A percentile compares a stretch with the other conserved stretches of the same genome.
phyloP scores from a whole-genome alignment of 2,113 vertebrate species.

The Halcyon senegalensis region DNA sequence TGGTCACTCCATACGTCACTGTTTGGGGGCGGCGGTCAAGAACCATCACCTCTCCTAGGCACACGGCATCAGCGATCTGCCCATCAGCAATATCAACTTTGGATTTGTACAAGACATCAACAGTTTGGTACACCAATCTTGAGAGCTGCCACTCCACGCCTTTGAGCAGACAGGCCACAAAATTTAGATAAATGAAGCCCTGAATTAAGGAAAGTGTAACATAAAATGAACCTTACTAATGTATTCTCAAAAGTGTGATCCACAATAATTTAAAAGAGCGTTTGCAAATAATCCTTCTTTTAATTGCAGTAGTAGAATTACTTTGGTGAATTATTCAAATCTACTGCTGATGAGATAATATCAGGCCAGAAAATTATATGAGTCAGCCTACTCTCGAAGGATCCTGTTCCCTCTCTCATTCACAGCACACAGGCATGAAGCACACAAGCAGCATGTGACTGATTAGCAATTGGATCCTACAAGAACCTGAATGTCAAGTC shows the following conservation, averaged over 20 bases:
- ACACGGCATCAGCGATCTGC: not conserved
- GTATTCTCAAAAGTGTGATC: not conserved
- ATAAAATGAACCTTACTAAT: not conserved
- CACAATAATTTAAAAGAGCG: not conserved
- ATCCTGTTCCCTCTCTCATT: not conserved
- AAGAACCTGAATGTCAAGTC: not conserved
- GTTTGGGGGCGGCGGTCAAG: not conserved
- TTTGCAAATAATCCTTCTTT: conserved; percentile 28
- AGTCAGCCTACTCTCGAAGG: not conserved
- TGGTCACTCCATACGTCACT: too few species aligned
- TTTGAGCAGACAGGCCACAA: not conserved
- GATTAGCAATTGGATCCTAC: not conserved
- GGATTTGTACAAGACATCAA: not conserved
- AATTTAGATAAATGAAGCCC: conserved; percentile 1
- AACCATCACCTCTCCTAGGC: not conserved
- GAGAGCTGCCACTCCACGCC: not conserved
- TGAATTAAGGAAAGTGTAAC: not conserved
- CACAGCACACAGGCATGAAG: not conserved
- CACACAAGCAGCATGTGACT: not conserved
- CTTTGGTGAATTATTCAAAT: not conserved
- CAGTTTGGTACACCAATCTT: not conserved
- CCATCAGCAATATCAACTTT: not conserved
- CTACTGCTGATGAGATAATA: not conserved
- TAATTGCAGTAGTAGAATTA: not conserved
- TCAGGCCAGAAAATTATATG: not conserved